phyloP scores from a whole-genome alignment of 2,113 vertebrate species.

The Dendropsophus ebraccatus region DNA sequence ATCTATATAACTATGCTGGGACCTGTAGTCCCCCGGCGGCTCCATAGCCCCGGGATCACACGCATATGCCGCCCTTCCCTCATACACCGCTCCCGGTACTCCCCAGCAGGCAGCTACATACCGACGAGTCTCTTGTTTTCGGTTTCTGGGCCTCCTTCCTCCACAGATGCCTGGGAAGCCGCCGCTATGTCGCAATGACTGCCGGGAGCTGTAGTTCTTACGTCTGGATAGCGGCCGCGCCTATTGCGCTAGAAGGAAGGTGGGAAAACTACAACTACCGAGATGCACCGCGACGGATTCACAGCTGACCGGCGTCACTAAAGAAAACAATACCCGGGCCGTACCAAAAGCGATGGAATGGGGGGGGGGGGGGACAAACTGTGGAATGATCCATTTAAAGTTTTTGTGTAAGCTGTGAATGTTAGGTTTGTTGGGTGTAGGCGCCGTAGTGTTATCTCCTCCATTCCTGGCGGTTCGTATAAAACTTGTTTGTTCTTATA shows the following conservation, averaged over 20 bases:
- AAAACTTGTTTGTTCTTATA: no score
- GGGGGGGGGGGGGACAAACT: background rate
- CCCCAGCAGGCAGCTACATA: background rate
- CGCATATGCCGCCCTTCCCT: background rate
- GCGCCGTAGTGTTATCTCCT: background rate
- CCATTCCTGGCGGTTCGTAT: background rate
- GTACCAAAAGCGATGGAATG: background rate
- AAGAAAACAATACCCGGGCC: constrained; percentile 16
- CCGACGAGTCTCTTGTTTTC: background rate
- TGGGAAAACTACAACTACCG: constrained; percentile 60
- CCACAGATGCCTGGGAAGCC: constrained; percentile 3
- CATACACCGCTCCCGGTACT: background rate
- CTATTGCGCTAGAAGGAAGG: background rate
- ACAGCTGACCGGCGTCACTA: background rate
- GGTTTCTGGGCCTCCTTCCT: constrained; percentile 30
- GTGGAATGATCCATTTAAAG: background rate
- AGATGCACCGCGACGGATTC: constrained; percentile 1
- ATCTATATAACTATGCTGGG: background rate
- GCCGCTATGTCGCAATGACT: background rate
- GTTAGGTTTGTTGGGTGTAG: no score
- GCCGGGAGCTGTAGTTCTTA: constrained; percentile 41
- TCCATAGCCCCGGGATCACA: background rate
- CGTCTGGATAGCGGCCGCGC: rapidly evolving
- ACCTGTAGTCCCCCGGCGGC: background rate
- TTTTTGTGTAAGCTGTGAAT: no score